A percentile compares a stretch with the other conserved stretches of the same genome.
phyloP scores from a whole-genome alignment of 2,113 vertebrate genomes.

The Hippocampus comes region DNA sequence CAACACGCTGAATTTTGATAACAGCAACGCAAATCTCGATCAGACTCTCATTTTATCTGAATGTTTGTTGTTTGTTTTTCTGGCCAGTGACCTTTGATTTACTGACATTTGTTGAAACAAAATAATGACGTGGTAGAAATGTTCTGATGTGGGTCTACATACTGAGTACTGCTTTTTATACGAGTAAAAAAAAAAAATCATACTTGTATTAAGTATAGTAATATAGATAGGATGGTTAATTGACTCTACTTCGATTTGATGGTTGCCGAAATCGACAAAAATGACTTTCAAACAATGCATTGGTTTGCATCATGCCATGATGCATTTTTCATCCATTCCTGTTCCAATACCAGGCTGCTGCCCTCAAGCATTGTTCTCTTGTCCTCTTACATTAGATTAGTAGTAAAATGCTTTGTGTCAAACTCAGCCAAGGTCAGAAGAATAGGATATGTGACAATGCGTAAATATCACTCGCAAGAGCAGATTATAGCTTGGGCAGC shows the following conservation, averaged over 20 bases:
- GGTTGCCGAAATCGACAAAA: not conserved
- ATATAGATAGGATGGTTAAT: not conserved
- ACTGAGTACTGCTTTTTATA: not conserved
- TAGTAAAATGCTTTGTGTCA: not conserved
- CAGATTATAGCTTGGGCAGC: not conserved
- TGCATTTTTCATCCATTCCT: not conserved
- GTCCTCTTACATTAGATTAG: slow-evolving; percentile 1
- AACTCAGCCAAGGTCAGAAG: not conserved
- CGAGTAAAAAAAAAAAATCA: not conserved
- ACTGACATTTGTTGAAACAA: not conserved
- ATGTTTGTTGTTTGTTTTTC: slow-evolving; percentile 2
- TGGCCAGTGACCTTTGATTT: slow-evolving; percentile 4
- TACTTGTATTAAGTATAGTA: not conserved
- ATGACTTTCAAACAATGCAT: not conserved
- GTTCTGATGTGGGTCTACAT: not conserved
- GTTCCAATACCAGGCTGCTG: not conserved
- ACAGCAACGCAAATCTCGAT: not conserved
- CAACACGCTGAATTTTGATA: slow-evolving; percentile 11
- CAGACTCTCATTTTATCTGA: not conserved
- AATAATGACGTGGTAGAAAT: not conserved
- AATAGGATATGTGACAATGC: not conserved
- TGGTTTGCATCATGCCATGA: not conserved
- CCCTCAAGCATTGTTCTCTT: slow-evolving; percentile 2
- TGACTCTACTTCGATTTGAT: not conserved
- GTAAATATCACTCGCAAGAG: not conserved